Conservation (phyloP, 2,888 invertebrate genomes). For the Serrognathus titanus region DNA sequence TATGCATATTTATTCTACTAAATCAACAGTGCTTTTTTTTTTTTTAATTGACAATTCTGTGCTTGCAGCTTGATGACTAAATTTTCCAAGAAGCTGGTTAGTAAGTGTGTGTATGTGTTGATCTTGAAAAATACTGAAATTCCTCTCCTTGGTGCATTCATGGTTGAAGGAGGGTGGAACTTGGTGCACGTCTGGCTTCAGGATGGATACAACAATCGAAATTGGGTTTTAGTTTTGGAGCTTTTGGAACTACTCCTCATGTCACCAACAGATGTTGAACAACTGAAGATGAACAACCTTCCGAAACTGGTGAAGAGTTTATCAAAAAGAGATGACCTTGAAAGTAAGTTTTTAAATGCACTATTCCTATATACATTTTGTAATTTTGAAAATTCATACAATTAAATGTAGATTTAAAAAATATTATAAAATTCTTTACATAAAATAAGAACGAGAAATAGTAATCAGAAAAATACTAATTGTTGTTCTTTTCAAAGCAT, state of each 20-base stretch:
- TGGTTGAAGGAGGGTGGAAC: conserved; percentile 90
- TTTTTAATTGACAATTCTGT: conserved; percentile 24
- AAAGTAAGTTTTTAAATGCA: conserved; percentile 63
- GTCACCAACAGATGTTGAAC: conserved; percentile 87
- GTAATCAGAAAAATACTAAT: no score
- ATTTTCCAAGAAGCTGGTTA: conserved; percentile 91
- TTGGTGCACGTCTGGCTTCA: conserved; percentile 87
- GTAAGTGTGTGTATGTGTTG: conserved; percentile 92
- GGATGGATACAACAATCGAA: conserved; percentile 78
- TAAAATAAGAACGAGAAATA: no score
- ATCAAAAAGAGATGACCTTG: conserved; percentile 76
- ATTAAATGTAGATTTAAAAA: no score
- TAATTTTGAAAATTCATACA: not conserved
- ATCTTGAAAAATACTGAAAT: conserved; percentile 84
- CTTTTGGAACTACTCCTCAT: conserved; percentile 78
- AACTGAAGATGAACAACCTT: conserved; percentile 86
- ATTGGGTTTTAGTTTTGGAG: conserved; percentile 85
- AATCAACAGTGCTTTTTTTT: conserved; percentile 1
- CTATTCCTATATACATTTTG: no score
- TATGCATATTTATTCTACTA: conserved; percentile 8
- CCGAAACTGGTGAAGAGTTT: conserved; percentile 88
- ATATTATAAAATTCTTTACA: no score
- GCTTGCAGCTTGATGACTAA: conserved; percentile 88
- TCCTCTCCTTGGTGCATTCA: conserved; percentile 80
- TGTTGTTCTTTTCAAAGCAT: no score